Percentiles rank a stretch among this genome's conserved stretches.
Conservation (phyloP, 2,888 invertebrate genomes). For the Dynastes tityus region DNA sequence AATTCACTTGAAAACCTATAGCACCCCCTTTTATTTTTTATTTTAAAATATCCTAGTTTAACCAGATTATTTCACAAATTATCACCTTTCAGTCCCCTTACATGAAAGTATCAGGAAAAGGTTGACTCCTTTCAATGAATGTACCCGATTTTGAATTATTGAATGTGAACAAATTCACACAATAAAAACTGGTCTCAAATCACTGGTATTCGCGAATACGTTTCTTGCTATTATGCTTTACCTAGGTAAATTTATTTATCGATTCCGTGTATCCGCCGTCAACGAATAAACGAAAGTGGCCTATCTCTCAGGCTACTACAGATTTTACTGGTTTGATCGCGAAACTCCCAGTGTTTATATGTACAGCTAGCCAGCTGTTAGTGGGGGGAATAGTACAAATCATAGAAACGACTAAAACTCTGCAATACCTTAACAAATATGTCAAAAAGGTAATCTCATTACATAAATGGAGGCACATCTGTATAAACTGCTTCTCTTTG, state of each 20-base stretch:
- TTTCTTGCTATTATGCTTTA: constrained; percentile 16
- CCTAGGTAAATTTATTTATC: constrained; percentile 22
- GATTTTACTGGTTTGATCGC: constrained; percentile 18
- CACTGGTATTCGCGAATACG: constrained; percentile 30
- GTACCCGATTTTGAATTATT: neutral
- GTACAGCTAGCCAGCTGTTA: constrained; percentile 7
- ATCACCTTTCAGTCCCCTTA: constrained; percentile 18
- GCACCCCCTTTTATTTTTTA: no score
- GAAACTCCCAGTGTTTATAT: constrained; percentile 26
- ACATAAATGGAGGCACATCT: no score
- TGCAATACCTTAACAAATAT: neutral
- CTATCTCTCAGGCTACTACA: constrained; percentile 27
- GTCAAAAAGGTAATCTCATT: no score
- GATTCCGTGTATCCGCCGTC: constrained; percentile 31
- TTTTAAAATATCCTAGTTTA: neutral
- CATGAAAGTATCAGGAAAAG: constrained; percentile 14
- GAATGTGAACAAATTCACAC: constrained; percentile 35
- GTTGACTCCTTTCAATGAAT: neutral
- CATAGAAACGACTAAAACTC: neutral
- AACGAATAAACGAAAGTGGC: constrained; percentile 35
- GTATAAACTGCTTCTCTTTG: no score
- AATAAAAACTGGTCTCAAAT: constrained; percentile 33
- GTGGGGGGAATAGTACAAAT: constrained; percentile 22
- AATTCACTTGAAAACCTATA: neutral
- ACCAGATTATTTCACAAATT: no score